Conservation (phyloP, 2,797 vertebrate genomes). For the Notamacropus eugenii region DNA sequence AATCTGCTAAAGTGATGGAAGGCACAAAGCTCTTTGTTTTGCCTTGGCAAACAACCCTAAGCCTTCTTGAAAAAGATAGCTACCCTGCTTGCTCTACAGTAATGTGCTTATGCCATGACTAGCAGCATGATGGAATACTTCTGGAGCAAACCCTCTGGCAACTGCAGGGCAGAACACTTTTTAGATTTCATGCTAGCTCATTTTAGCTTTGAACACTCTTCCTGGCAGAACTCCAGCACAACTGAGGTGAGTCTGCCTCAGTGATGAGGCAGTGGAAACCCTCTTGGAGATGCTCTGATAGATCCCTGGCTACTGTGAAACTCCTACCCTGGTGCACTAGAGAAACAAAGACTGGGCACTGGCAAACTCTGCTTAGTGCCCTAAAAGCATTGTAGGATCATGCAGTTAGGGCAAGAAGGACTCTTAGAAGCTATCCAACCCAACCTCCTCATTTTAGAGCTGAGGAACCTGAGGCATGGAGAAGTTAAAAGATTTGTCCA, state of each 20-base stretch:
- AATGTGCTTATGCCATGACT: background rate
- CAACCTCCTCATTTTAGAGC: background rate
- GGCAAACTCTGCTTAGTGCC: background rate
- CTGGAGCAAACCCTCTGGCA: background rate
- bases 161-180: background rate
- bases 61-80: background rate
- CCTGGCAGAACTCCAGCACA: background rate
- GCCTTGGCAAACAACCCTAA: background rate
- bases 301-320: background rate
- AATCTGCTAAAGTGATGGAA: conserved; percentile 31
- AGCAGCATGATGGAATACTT: background rate
- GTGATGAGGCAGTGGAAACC: background rate
- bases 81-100: conserved; percentile 1
- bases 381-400: background rate
- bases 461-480: background rate
- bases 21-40: background rate
- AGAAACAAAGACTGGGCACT: background rate
- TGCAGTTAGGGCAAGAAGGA: background rate
- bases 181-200: background rate
- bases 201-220: conserved; percentile 26
- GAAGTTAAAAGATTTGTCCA: background rate
- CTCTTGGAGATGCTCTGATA: background rate
- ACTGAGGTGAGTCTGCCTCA: background rate
- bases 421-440: background rate
- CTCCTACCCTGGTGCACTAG: background rate